Evolutionary conservation across 2,888 invertebrate species (phyloP).

Genomic region (Yponomeuta cagnagella): DNA sequence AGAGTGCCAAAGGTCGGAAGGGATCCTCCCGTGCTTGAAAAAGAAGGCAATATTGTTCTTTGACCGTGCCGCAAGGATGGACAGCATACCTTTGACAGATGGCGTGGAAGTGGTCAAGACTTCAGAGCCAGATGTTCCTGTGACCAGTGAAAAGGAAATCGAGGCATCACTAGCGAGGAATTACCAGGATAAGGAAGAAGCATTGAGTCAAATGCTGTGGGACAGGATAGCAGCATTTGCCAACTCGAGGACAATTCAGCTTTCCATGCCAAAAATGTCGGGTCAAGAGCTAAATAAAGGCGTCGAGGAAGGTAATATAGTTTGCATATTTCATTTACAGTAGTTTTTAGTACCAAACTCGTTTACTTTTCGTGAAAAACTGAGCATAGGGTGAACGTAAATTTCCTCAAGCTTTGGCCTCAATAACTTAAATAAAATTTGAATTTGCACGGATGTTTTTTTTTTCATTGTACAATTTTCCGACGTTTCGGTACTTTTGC

Average conservation of each 20-base stretch:
- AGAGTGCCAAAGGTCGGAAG: constrained; percentile 83
- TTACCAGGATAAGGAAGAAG: constrained; percentile 79
- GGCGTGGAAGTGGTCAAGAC: constrained; percentile 80
- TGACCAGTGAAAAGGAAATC: constrained; percentile 80
- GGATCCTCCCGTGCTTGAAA: constrained; percentile 84
- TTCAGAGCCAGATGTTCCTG: constrained; percentile 55
- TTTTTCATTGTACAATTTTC: no score
- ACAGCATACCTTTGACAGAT: constrained; percentile 75
- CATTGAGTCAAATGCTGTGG: constrained; percentile 81
- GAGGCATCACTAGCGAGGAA: constrained; percentile 81
- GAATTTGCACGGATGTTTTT: no score
- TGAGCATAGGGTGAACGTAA: neutral
- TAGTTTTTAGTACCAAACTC: neutral
- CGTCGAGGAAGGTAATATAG: constrained; percentile 82
- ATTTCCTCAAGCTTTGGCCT: neutral
- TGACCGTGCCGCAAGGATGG: constrained; percentile 84
- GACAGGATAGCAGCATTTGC: constrained; percentile 83
- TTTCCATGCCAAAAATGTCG: constrained; percentile 83
- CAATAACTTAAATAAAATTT: neutral
- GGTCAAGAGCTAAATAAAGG: constrained; percentile 81
- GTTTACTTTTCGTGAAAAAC: neutral
- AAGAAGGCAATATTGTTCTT: constrained; percentile 88
- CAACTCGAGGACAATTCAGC: constrained; percentile 84
- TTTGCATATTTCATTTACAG: neutral
- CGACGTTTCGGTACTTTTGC: no score